phyloP scores from a whole-genome alignment of 2,888 invertebrate genomes.

The Parnassius mnemosyne region DNA sequence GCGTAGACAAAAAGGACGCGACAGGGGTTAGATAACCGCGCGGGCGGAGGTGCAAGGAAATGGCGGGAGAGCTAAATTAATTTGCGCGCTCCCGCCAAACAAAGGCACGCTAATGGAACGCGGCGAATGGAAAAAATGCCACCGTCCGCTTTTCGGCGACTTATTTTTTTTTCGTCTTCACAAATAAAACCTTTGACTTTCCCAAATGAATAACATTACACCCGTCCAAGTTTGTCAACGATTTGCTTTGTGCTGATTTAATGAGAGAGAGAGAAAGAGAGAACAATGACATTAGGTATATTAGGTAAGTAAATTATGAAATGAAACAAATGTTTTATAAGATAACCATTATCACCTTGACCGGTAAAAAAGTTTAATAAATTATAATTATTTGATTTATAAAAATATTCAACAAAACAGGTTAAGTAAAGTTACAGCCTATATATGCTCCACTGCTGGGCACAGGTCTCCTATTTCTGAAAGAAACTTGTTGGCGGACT shows the following conservation, averaged over 20 bases:
- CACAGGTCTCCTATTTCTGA: too few relatives aligned
- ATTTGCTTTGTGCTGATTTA: constrained; percentile 69
- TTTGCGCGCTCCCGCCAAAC: constrained; percentile 81
- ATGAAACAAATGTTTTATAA: neutral
- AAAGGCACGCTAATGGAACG: constrained; percentile 81
- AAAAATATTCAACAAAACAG: too few relatives aligned
- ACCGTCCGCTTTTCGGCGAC: constrained; percentile 79
- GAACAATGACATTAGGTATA: constrained; percentile 35
- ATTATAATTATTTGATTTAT: too few relatives aligned
- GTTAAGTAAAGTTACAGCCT: too few relatives aligned
- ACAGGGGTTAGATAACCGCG: constrained; percentile 54
- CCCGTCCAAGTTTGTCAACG: constrained; percentile 67
- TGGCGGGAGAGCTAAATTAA: constrained; percentile 81
- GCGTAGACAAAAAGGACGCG: constrained; percentile 79
- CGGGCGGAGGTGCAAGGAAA: constrained; percentile 68
- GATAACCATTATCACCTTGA: too few relatives aligned
- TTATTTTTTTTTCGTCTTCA: constrained; percentile 67
- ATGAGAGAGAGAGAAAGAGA: constrained; percentile 65
- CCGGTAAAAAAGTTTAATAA: too few relatives aligned
- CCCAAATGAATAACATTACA: constrained; percentile 79
- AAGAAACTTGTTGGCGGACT: too few relatives aligned
- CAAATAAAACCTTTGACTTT: constrained; percentile 80
- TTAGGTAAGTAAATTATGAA: constrained; percentile 19
- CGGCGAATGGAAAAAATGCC: constrained; percentile 81
- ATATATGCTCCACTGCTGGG: too few relatives aligned